Percentiles rank a stretch among this genome's conserved stretches.
Conservation (phyloP, 2,888 invertebrate genomes). For the Anagyrus pseudococci region DNA sequence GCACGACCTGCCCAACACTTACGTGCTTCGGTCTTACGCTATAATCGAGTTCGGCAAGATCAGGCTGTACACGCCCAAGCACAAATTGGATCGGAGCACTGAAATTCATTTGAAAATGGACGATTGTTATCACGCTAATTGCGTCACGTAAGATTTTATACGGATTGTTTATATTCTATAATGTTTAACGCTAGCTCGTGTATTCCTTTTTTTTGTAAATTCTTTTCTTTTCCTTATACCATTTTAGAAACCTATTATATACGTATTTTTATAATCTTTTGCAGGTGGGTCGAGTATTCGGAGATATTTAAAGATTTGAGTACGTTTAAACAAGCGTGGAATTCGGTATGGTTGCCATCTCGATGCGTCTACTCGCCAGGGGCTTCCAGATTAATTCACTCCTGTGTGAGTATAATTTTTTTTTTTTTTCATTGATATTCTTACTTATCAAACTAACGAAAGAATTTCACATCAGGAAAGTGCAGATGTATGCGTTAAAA, state of each 20-base stretch:
- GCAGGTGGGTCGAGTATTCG: slow-evolving; percentile 64
- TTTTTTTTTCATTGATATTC: no score
- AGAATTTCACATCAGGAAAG: no score
- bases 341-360: slow-evolving; percentile 73
- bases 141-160: slow-evolving; percentile 67
- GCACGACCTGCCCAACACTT: slow-evolving; percentile 80
- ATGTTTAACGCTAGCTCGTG: neutral
- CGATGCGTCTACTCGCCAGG: slow-evolving; percentile 75
- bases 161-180: neutral
- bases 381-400: slow-evolving; percentile 71
- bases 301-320: slow-evolving; percentile 75
- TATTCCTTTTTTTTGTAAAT: neutral
- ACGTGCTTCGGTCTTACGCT: slow-evolving; percentile 79
- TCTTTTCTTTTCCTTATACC: neutral
- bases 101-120: slow-evolving; percentile 65
- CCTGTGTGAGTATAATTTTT: slow-evolving; percentile 57
- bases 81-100: slow-evolving; percentile 66
- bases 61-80: slow-evolving; percentile 73
- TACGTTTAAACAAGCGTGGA: slow-evolving; percentile 70
- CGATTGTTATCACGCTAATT: slow-evolving; percentile 68
- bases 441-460: no score
- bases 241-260: slow-evolving; percentile 1
- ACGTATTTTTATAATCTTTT: slow-evolving; percentile 1
- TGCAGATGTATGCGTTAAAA: no score
- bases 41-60: slow-evolving; percentile 72